Evolutionary conservation across 2,888 invertebrate genomes (phyloP), one percentile per base, ranked within the genome.

Genomic region (Holacanthella duospinosa): DNA sequence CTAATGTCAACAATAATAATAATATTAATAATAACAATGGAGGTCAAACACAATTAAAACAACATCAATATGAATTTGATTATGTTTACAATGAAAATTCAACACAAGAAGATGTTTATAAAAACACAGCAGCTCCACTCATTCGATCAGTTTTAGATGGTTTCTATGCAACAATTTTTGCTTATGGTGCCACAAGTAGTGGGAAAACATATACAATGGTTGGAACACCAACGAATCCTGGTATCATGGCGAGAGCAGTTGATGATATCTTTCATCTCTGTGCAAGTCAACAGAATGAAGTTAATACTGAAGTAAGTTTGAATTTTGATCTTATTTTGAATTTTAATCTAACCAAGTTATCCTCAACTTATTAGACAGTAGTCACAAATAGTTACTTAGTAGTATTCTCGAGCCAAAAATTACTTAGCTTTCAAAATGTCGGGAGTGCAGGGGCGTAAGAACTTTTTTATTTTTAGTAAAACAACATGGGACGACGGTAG

Each of bases 121-220:
- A 86, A 65, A 84, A 85, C 3, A 93, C 94, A 0, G 89, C 93
- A 27, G 87, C 87, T 60, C 84, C 87, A 24, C 80, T 96, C 24
- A 91, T 96, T 1, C 85, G 86, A 54, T 91, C 89, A 74, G 89
- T 96, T 0, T 80, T 95, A 29, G 77, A 81, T 64, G 96, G 96
- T 0, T 92, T 88, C 76, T 94, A 94, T 74, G 95, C 91, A 0
- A 94, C 95, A 0, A 93, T 96, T 28, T 96, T 96, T 78, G 95
- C 96, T 1, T 96, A 93, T 76, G 93, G 93, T 3, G 88, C 93
- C 2, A 93, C 93, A 43, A 92, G 92, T 1, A 87, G 91, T 2
- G 93, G 93, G 29, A 93, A 93, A 79, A 93, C 93, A 0, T 85
- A 90, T 77, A 93, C 93, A 9, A 93, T 93, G 93, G 84, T 88